Base-by-base conservation (phyloP, 2,797 vertebrate genomes). In the Gouania willdenowi region DNA sequence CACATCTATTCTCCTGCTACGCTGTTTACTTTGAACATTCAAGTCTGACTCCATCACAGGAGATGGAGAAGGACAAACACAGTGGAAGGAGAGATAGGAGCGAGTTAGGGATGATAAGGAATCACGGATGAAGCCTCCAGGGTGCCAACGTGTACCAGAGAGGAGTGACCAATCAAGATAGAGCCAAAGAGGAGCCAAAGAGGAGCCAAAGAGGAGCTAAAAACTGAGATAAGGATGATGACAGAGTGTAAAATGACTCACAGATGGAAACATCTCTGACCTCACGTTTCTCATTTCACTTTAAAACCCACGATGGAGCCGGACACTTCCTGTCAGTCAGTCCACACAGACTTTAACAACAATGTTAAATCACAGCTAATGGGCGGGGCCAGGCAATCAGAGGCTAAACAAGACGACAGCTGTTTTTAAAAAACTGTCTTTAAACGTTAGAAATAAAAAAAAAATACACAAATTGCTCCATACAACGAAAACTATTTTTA, bases 161-260 rank as follows among this genome's bases (percentile, higher is more conserved):
- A 77, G 62, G 60, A 80, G 76, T 75, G 79, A 76, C 78, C 73
- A 72, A 80, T 80, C 76, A 63, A 70, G 78, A 77, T 74, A 55
- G 56, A 71, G 71, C 46, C 63, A 75, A 66, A 65, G 71, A 69
- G 73, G 54, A 55, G 58, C 41, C 63, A 59, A 64, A 76, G 75
- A 68, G n/a, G 56, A 71, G 71, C 46, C 63, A 75, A 66, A 65
- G 71, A 69, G 73, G 54, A 55, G 58, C 41, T 63, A 59, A 64
- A 76, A 75, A 68, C 28, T 60, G 69, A 58, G 81, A 79, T 82
- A 84, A 82, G 75, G 75, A 75, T 64, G 66, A 80, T 79, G 79
- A 77, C 75, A 58, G 64, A 65, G 66, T 77, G 71, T 77, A 77
- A 73, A 82, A 75, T 63, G 77, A 78, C 65, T 77, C 72, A 53